Evolutionary conservation across 2,113 vertebrate species (phyloP).

Genomic region (Ciconia boyciana): DNA sequence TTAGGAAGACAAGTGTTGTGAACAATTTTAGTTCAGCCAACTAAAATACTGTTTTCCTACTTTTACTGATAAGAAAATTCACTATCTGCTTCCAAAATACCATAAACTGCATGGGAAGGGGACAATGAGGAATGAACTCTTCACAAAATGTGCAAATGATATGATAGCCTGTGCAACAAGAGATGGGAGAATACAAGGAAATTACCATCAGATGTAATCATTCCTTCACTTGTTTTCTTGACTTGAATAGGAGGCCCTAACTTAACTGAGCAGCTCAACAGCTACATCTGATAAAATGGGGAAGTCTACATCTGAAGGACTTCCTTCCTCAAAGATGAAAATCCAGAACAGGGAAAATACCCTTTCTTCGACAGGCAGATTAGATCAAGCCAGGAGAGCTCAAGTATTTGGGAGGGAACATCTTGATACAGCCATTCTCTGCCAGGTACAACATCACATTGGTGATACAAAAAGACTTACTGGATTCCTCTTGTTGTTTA

Average conservation of each 20-base stretch:
- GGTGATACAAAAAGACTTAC: not conserved
- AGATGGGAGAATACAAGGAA: not conserved
- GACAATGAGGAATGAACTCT: not conserved
- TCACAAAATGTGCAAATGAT: not conserved
- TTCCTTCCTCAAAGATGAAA: not conserved
- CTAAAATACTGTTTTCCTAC: not conserved
- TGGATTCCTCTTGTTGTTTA: not conserved
- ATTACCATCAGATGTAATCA: not conserved
- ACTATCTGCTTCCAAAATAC: not conserved
- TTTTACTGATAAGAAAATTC: not conserved
- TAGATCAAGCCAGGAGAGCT: not conserved
- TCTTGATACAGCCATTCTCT: not conserved
- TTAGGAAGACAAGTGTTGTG: not conserved
- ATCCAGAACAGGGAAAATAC: not conserved
- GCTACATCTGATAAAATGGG: not conserved
- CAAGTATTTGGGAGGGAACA: not conserved
- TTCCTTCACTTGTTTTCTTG: not conserved
- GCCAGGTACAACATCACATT: not conserved
- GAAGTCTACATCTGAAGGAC: not conserved
- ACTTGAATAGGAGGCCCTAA: not conserved
- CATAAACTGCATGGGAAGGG: not conserved
- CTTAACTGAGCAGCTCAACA: not conserved
- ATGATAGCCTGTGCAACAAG: not conserved
- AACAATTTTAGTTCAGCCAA: not conserved
- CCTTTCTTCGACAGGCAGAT: not conserved